Conservation (phyloP, 30 jellyfish, hydroid and myxozoan genomes). For the Mastigias papua region DNA sequence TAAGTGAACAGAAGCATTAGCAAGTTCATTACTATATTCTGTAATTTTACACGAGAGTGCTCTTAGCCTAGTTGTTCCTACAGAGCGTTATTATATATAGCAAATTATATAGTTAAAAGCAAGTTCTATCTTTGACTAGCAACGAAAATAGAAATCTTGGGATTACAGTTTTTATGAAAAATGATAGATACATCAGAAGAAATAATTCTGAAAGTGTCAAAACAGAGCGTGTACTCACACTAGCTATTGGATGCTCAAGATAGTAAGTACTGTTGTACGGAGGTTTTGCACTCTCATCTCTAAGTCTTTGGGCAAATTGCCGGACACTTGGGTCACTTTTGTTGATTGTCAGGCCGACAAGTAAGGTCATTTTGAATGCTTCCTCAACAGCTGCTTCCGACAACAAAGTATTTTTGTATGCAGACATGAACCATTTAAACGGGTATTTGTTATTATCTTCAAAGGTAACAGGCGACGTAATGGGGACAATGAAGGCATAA, state of each 20-base stretch:
- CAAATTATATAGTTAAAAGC: too few relatives aligned
- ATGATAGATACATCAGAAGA: too few relatives aligned
- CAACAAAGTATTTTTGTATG: not conserved
- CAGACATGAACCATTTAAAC: slow-evolving; percentile 64
- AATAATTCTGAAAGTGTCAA: not conserved
- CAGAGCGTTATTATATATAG: too few relatives aligned
- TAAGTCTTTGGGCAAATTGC: slow-evolving; percentile 12
- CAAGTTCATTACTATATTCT: too few relatives aligned
- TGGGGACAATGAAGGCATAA: slow-evolving; percentile 52
- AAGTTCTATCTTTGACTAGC: too few relatives aligned
- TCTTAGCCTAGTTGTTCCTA: too few relatives aligned
- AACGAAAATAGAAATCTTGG: too few relatives aligned
- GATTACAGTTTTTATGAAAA: too few relatives aligned
- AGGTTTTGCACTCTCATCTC: slow-evolving; percentile 22
- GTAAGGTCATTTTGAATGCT: slow-evolving; percentile 51
- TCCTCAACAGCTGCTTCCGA: slow-evolving; percentile 18
- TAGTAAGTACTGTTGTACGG: slow-evolving; percentile 48
- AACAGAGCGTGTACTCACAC: not conserved
- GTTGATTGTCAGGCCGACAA: slow-evolving; percentile 62
- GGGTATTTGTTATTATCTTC: slow-evolving; percentile 22
- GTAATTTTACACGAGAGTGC: too few relatives aligned
- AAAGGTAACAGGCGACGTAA: slow-evolving; percentile 50
- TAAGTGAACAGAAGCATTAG: too few relatives aligned
- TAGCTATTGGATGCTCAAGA: not conserved
- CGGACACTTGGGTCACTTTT: not conserved